Percentiles rank a stretch among this genome's conserved stretches.
Evolutionary conservation across 2,113 vertebrate genomes (phyloP).

Genomic region (Glaucomys volans): DNA sequence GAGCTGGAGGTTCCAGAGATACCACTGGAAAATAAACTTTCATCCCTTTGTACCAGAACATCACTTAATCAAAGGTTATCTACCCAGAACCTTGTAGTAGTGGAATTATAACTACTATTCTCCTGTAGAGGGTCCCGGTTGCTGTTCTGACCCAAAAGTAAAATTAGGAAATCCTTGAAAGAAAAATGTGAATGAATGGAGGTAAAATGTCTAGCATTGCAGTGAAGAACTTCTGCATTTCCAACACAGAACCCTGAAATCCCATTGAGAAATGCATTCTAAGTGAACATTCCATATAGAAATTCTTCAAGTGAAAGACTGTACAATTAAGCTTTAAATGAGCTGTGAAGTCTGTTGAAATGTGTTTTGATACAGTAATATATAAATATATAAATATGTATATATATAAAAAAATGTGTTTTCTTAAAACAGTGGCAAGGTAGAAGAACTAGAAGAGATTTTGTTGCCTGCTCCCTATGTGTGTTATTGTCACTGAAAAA

Average conservation of each 20-base stretch:
- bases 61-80: conserved; percentile 87
- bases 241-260: conserved; percentile 59
- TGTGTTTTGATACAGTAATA: conserved; percentile 79
- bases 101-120: conserved; percentile 92
- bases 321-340: conserved; percentile 76
- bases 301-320: conserved; percentile 61
- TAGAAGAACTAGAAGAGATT: conserved; percentile 54
- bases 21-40: too few species aligned
- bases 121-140: conserved; percentile 80
- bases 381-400: conserved; percentile 60
- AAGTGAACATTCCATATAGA: conserved; percentile 66
- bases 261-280: conserved; percentile 61
- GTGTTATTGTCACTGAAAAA: conserved; percentile 65
- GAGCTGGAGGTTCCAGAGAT: conserved; percentile 93
- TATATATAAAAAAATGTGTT: conserved; percentile 63
- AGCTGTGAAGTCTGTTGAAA: conserved; percentile 77
- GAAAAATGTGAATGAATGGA: conserved; percentile 24
- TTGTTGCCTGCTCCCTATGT: conserved; percentile 49
- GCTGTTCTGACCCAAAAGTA: conserved; percentile 66
- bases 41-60: conserved; percentile 91
- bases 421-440: conserved; percentile 52
- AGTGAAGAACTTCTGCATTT: conserved; percentile 15
- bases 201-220: too few species aligned
- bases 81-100: conserved; percentile 89
- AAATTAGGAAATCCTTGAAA: conserved; percentile 80